These are phyloP conservation scores for Podotricha telesiphe DNA, from an alignment of 2,888 invertebrate species.

Conservation along the genomic window DNA sequence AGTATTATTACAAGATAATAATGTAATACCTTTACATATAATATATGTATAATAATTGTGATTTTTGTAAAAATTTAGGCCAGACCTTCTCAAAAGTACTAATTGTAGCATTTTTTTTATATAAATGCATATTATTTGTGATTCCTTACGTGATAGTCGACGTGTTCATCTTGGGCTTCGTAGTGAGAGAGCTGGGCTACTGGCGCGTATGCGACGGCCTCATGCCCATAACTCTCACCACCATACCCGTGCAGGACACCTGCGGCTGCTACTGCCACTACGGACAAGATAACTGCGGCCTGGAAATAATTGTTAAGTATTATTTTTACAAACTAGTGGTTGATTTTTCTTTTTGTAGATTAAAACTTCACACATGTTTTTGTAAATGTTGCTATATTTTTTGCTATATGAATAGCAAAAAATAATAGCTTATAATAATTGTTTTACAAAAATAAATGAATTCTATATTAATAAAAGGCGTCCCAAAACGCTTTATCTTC, in stretches of 20 bases:
- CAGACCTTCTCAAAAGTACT: no score
- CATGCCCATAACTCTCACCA: conserved; percentile 71
- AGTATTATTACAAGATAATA: no score
- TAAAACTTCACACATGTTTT: background rate
- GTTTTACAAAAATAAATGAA: background rate
- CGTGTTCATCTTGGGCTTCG: conserved; percentile 73
- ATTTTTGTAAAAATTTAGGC: no score
- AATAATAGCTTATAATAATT: no score
- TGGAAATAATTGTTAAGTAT: conserved; percentile 44
- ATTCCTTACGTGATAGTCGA: conserved; percentile 76
- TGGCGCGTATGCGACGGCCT: conserved; percentile 69
- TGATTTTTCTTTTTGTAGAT: background rate
- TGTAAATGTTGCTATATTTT: background rate
- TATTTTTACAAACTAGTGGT: background rate
- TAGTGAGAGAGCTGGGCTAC: conserved; percentile 62
- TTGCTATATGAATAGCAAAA: no score
- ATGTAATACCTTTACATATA: no score
- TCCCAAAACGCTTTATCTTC: background rate
- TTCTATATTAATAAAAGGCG: background rate
- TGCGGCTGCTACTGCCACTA: conserved; percentile 73
- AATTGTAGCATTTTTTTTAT: background rate
- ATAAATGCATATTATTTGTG: background rate
- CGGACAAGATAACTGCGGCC: conserved; percentile 72
- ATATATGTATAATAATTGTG: no score
- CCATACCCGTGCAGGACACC: conserved; percentile 71